Conservation (phyloP, 2,888 invertebrate species). For the Mesodorylaimus sp. region DNA sequence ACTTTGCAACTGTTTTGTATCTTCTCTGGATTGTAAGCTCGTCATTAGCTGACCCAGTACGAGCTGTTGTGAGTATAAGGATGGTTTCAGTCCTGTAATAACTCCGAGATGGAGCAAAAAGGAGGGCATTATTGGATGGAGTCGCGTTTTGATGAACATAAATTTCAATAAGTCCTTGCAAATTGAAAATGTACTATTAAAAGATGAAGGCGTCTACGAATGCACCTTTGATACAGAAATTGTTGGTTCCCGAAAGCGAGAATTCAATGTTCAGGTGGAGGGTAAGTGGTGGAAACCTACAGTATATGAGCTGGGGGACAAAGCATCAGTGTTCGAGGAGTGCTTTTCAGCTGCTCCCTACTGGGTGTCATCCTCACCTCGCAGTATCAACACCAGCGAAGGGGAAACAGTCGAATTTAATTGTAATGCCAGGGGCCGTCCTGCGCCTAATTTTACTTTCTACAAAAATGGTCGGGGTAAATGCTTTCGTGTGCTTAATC, state of each 20-base stretch:
- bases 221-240: too few relatives aligned
- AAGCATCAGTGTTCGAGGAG: too few relatives aligned
- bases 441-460: constrained; percentile 59
- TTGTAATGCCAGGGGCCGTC: constrained; percentile 73
- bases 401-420: constrained; percentile 69
- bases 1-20: constrained; percentile 34
- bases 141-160: neutral
- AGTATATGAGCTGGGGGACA: too few relatives aligned
- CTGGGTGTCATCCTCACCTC: too few relatives aligned
- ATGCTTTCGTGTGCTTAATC: too few relatives aligned
- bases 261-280: too few relatives aligned
- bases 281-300: too few relatives aligned
- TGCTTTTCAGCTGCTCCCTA: too few relatives aligned
- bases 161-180: constrained; percentile 9
- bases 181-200: constrained; percentile 63
- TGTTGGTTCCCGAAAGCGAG: too few relatives aligned
- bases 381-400: constrained; percentile 69
- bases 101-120: constrained; percentile 24
- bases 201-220: constrained; percentile 75
- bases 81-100: constrained; percentile 26
- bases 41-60: too few relatives aligned
- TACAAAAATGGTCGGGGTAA: constrained; percentile 34
- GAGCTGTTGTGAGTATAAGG: too few relatives aligned
- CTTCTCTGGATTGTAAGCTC: constrained; percentile 36
- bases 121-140: neutral